Base-by-base conservation (phyloP, 2,888 invertebrate genomes). In the Leptura quadrifasciata region DNA sequence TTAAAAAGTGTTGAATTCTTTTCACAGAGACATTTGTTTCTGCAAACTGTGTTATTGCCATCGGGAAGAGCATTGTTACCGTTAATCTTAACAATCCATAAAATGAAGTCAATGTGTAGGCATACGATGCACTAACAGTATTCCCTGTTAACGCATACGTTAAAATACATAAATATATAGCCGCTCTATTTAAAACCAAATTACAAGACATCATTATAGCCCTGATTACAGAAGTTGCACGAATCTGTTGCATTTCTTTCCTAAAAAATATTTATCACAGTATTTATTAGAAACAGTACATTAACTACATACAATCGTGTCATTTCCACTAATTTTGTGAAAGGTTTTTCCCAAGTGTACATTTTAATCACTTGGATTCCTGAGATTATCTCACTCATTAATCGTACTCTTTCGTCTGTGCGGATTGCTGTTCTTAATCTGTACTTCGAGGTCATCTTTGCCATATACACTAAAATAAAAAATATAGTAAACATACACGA, bases 311-410 rank as follows among this genome's bases (percentile, higher is more conserved):
- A 91, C 89, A 86, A 88, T 85, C 96, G 90, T 0, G 93, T 91
- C 24, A 91, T 83, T 52, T 91, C 93, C 0, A 97, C 94, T 74
- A 97, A 91, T 82, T 93, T 92, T 18, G 94, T 92, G 86, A 98
- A 98, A 0, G 97, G 95, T 83, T 93, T 93, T 87, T 98, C 98
- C 95, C 98, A 98, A 0, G 97, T 95, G 85, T 97, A 98, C 97
- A 98, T 97, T 90, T 98, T 98, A 82, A 98, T 96, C 0, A 97
- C 96, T 89, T 96, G 93, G 86, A 96, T 95, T 0, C 97, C 97
- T 84, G 93, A 93, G 58, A 98, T 93, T 39, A 96, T 94, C 90
- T 97, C 98, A 86, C 95, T 96, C 96, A 98, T 97, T 0, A 97
- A 88, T 20, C 95, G 91, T 0, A 98, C 94, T 8, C 98, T 90